phyloP scores from a whole-genome alignment of 2,888 invertebrate species.

The Schrankia costaestrigalis region DNA sequence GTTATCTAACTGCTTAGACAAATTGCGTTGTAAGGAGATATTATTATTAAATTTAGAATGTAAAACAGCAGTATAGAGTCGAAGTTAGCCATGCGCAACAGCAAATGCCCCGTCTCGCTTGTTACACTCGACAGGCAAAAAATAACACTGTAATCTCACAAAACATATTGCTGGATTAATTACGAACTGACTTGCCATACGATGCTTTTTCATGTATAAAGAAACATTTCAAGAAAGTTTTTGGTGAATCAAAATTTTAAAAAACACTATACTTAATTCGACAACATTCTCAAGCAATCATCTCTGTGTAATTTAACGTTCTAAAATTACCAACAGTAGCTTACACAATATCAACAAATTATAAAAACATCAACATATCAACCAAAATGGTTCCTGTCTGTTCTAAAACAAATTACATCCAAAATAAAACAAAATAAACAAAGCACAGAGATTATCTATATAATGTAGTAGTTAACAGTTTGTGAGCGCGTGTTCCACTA shows the following conservation, averaged over 20 bases:
- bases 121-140: constrained; percentile 25
- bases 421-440: constrained; percentile 18
- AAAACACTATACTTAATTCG: no score
- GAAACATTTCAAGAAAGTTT: neutral
- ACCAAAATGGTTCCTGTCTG: constrained; percentile 4
- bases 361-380: neutral
- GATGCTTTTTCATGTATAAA: constrained; percentile 13
- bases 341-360: neutral
- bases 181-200: constrained; percentile 10
- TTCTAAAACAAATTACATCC: constrained; percentile 8
- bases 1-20: no score
- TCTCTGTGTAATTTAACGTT: no score
- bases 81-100: constrained; percentile 22
- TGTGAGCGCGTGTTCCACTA: constrained; percentile 23
- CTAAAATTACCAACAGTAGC: neutral
- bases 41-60: no score
- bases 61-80: constrained; percentile 8
- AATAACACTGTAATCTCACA: constrained; percentile 15
- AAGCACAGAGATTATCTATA: constrained; percentile 12
- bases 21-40: no score
- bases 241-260: no score
- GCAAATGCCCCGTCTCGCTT: constrained; percentile 29
- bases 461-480: constrained; percentile 23
- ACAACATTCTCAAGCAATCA: no score
- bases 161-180: constrained; percentile 26